phyloP scores from a whole-genome alignment of 2,113 vertebrate species.

The Morone saxatilis region DNA sequence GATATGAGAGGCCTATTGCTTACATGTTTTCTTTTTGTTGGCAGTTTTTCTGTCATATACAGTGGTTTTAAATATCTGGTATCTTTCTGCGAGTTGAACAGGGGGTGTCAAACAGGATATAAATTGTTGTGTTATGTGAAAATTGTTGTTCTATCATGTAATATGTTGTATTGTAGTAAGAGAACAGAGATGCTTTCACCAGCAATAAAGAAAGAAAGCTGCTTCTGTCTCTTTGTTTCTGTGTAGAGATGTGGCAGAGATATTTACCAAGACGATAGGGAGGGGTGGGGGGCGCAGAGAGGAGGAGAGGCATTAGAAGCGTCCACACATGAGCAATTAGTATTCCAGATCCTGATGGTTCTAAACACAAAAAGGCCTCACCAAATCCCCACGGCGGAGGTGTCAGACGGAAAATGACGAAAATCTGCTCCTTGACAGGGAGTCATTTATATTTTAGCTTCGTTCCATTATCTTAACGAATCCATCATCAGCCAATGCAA shows the following conservation, averaged over 20 bases:
- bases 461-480: conserved; percentile 99
- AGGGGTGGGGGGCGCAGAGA: conserved; percentile 41
- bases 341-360: conserved; percentile 88
- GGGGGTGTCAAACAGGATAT: background rate
- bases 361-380: conserved; percentile 87
- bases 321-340: conserved; percentile 86
- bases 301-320: conserved; percentile 73
- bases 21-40: conserved; percentile 61
- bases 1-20: conserved; percentile 69
- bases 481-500: conserved; percentile 99
- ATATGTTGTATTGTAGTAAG: conserved; percentile 19
- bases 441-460: conserved; percentile 99
- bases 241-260: conserved; percentile 73
- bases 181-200: conserved; percentile 17
- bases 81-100: conserved; percentile 10
- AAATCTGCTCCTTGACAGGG: conserved; percentile 99
- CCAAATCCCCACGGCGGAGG: conserved; percentile 90
- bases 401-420: conserved; percentile 98
- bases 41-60: conserved; percentile 35
- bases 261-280: conserved; percentile 78
- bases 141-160: background rate
- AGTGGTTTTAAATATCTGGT: conserved; percentile 36
- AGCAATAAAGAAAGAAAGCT: conserved; percentile 33
- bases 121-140: background rate
- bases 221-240: conserved; percentile 66